Evolutionary conservation across 2,797 vertebrate species (phyloP).

Genomic region (Enteromius afrohamiltoni): DNA sequence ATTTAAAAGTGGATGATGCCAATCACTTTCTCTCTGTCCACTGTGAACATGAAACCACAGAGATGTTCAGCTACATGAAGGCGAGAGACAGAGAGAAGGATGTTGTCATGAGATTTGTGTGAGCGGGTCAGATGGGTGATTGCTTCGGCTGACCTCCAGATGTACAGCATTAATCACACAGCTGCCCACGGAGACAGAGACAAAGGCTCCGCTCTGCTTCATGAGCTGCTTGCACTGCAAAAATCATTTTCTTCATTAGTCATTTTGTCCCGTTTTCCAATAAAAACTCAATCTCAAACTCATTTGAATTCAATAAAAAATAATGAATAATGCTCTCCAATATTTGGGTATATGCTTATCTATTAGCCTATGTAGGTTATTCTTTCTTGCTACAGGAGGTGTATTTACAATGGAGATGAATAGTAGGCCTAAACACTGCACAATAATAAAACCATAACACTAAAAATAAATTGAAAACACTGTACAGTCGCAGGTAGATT

Average conservation of each 20-base stretch:
- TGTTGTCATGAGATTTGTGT: conserved; percentile 37
- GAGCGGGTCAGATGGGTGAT: conserved; percentile 47
- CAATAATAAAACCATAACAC: too few relatives aligned
- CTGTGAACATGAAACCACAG: neutral
- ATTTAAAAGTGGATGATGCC: neutral
- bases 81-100: conserved; percentile 17
- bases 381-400: neutral
- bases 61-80: neutral
- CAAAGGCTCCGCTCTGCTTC: neutral
- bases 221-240: conserved; percentile 1
- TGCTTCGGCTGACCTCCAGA: conserved; percentile 69
- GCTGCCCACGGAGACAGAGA: conserved; percentile 23
- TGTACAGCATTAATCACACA: conserved; percentile 66
- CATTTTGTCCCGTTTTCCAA: neutral
- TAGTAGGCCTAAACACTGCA: too few relatives aligned
- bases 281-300: neutral
- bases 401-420: too few relatives aligned
- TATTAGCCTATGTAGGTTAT: neutral
- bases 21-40: neutral
- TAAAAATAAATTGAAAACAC: too few relatives aligned
- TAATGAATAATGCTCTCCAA: neutral
- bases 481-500: too few relatives aligned
- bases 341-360: neutral
- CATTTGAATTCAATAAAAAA: neutral
- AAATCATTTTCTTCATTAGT: neutral